Percentiles rank a stretch among this genome's conserved stretches.
Evolutionary conservation across 2,797 vertebrate species (phyloP).

Genomic region (Acanthurus lineatus): DNA sequence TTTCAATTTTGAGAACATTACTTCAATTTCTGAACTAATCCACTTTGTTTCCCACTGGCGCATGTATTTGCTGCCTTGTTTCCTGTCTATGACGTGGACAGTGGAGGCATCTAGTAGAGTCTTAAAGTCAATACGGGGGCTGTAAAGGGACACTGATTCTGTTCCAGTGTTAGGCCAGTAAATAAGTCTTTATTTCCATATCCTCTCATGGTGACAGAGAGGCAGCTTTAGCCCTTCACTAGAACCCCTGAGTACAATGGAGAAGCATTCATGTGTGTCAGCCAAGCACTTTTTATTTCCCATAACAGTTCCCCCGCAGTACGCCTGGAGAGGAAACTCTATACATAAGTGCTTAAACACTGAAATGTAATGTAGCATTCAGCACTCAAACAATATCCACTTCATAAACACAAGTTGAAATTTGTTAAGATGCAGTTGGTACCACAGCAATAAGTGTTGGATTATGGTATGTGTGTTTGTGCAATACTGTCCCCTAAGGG

Average conservation of each 20-base stretch:
- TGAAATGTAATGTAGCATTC: constrained; percentile 25
- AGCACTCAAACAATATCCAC: constrained; percentile 21
- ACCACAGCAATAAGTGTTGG: constrained; percentile 38
- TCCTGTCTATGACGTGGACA: constrained; percentile 38
- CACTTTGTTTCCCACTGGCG: constrained; percentile 1
- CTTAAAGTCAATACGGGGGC: constrained; percentile 29
- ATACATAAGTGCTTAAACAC: constrained; percentile 63
- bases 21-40: constrained; percentile 13
- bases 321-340: constrained; percentile 54
- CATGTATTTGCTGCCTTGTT: constrained; percentile 32
- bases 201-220: constrained; percentile 63
- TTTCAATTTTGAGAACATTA: constrained; percentile 17
- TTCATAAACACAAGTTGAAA: constrained; percentile 43
- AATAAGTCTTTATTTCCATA: constrained; percentile 70
- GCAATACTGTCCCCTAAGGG: constrained; percentile 41
- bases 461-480: constrained; percentile 53
- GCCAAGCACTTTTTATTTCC: constrained; percentile 66
- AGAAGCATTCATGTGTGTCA: constrained; percentile 51
- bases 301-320: constrained; percentile 51
- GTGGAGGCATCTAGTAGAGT: constrained; percentile 48
- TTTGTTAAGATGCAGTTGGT: constrained; percentile 30
- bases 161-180: constrained; percentile 51
- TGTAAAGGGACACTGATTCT: constrained; percentile 61
- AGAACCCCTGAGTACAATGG: constrained; percentile 66
- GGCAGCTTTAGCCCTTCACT: constrained; percentile 53